Evolutionary conservation across 2,888 invertebrate genomes (phyloP), one percentile per base, ranked within the genome.

Genomic region (Linyphia triangularis): DNA sequence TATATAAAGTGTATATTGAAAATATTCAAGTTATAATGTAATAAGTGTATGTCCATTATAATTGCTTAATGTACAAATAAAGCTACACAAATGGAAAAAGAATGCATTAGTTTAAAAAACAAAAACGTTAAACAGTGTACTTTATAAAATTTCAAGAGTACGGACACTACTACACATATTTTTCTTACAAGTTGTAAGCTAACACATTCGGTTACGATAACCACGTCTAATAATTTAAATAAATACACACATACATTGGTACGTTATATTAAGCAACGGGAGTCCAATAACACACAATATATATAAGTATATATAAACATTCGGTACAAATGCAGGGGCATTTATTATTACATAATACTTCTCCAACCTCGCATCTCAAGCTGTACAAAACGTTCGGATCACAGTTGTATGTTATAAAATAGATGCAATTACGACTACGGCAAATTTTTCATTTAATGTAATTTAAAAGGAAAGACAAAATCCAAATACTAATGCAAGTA

Each of bases 201-300:
- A 19, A 69, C 51, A 51, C 13, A 40, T 72, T 82, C 33, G 81
- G 86, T 86, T 59, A 57, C 75, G 59, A 28, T 26, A 86, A 86
- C 86, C 81, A 86, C 86, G 75, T 86, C 81, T 65, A 86, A 86
- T 86, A 86, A 86, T 51, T 86, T 86, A 86, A 86, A 86, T 86
- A 86, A 86, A 86, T 86, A 86, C 10, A 86, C 81, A 81, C 30
- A 69, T 40, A 51, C 40, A 51, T 37, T 57, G 26, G 33, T 37
- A 77, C 61, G 30, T 13, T 30, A 57, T 65, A 75, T 59, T 57
- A 84, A 65, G 67, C 24, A 67, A 67, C 63, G 43, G 61, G 70
- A 30, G 24, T 28, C 6, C 43, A 83, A 73, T 61, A 43, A 63
- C 33, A 73, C 51, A 61, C 69, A 81, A 33, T 16, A 67, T 37